Evolutionary conservation across 2,888 invertebrate species (phyloP).

Genomic region (Phlogophora meticulosa): DNA sequence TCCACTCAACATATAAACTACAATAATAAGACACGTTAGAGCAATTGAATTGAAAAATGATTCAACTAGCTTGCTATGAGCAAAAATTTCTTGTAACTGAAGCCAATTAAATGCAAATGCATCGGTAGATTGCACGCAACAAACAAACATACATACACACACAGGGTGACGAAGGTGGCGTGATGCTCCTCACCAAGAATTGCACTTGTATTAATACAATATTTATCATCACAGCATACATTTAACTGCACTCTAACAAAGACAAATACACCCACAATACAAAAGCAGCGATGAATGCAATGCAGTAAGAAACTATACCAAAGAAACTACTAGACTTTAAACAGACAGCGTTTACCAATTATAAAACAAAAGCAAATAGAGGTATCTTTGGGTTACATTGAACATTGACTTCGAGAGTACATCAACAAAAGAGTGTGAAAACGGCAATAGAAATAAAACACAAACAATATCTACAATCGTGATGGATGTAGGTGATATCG

Average conservation of each 20-base stretch:
- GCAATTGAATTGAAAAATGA: slow-evolving; percentile 57
- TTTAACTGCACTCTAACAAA: slow-evolving; percentile 4
- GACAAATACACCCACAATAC: background rate
- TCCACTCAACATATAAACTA: slow-evolving; percentile 35
- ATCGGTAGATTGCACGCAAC: slow-evolving; percentile 63
- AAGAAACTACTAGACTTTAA: slow-evolving; percentile 55
- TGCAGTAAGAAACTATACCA: slow-evolving; percentile 12
- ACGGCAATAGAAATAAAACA: slow-evolving; percentile 47
- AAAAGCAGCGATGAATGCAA: slow-evolving; percentile 44
- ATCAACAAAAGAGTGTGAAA: background rate
- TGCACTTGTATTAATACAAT: background rate
- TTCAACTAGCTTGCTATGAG: slow-evolving; percentile 56
- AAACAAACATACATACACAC: slow-evolving; percentile 62
- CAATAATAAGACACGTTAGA: slow-evolving; percentile 40
- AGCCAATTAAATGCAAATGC: slow-evolving; percentile 73
- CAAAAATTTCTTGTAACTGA: slow-evolving; percentile 66
- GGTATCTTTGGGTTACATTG: slow-evolving; percentile 39
- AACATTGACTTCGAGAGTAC: slow-evolving; percentile 24
- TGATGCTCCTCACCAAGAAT: slow-evolving; percentile 66
- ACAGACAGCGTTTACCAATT: slow-evolving; percentile 37
- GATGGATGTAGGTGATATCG: slow-evolving; percentile 24
- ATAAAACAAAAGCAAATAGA: slow-evolving; percentile 8
- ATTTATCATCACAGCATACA: slow-evolving; percentile 30
- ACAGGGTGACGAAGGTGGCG: slow-evolving; percentile 74
- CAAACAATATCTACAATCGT: slow-evolving; percentile 6